These are phyloP conservation scores for Dipodomys merriami DNA, from an alignment of 2,113 vertebrate species.

Conservation along the genomic window DNA sequence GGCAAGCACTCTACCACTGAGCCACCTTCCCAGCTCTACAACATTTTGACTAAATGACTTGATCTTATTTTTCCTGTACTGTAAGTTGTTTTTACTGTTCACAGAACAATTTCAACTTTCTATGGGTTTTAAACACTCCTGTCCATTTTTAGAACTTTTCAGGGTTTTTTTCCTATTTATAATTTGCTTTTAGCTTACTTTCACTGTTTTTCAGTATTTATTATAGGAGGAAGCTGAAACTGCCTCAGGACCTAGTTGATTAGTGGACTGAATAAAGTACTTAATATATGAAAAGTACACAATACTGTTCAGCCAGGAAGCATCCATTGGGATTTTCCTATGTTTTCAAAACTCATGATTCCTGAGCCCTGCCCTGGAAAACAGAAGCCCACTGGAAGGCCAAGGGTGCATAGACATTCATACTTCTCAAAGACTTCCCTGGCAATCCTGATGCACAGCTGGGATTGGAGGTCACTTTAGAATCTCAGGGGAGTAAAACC, in stretches of 20 bases:
- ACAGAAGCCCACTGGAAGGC: not conserved
- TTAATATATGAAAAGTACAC: not conserved
- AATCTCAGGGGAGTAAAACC: not conserved
- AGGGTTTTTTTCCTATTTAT: not conserved
- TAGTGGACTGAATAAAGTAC: not conserved
- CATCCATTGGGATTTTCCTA: not conserved
- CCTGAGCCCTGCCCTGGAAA: not conserved
- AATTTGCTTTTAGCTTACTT: constrained; percentile 24
- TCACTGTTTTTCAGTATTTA: constrained; percentile 30
- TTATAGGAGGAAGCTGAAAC: not conserved
- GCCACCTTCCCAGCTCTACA: no score
- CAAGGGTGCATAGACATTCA: not conserved
- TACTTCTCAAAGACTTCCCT: not conserved
- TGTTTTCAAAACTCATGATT: not conserved
- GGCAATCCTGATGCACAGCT: not conserved
- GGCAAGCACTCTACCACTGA: no score
- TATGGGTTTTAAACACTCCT: not conserved
- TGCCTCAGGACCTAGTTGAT: not conserved
- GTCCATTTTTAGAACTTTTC: constrained; percentile 35
- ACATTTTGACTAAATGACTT: no score
- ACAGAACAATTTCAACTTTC: constrained; percentile 1
- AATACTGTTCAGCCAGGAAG: not conserved
- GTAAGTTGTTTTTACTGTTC: not conserved
- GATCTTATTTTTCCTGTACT: no score
- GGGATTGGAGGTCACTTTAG: not conserved